Base-by-base conservation (phyloP, 2,113 vertebrate species). In the Perognathus longimembris region DNA sequence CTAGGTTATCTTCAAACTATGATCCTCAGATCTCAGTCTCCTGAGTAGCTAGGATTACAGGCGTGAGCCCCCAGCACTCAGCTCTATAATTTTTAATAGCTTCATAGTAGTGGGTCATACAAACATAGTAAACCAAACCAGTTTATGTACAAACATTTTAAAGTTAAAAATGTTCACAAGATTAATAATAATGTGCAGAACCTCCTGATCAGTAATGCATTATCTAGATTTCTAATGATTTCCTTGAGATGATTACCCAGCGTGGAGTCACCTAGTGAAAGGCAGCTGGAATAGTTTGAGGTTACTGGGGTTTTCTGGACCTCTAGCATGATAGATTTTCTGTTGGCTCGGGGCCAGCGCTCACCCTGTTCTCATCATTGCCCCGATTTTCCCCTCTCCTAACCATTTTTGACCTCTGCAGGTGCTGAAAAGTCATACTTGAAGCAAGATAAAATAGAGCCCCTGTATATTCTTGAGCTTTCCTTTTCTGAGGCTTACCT, bases 271-370 rank as follows among this genome's bases (percentile, higher is more conserved):
- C 45, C 28, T 20, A 70, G 82, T 22, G 38, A 36, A 22, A 69
- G 21, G 2, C 50, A 54, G 14, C 50, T 17, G 34, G 54, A 22
- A 3, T 70, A 9, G 26, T 20, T 74, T 5, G 70, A 67, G 63
- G 59, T 1, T 0, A 0, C 4, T 1, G 11, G 22, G 3, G 0
- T 7, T 1, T 28, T 17, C 34, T 0, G 1, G 22, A 50, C 36
- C 20, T 15, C 66, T 22, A 38, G 42, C 18, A 24, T 4, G 22
- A 12, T 0, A 3, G 45, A 28, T n/a, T 42, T 8, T 32, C 32
- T 26, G n/a, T 38, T 54, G 42, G 5, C 50, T 12, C 14, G 15
- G 50, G 50, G 50, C 50, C 50, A 54, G 50, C 50, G 14, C 50
- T 54, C 50, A 54, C 32, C 34, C 71, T 36, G 8, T 24, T 34